A percentile compares a stretch with the other conserved stretches of the same genome.
Evolutionary conservation across 1,140 invertebrate genomes (phyloP).

Genomic region (Drosophila azteca): DNA sequence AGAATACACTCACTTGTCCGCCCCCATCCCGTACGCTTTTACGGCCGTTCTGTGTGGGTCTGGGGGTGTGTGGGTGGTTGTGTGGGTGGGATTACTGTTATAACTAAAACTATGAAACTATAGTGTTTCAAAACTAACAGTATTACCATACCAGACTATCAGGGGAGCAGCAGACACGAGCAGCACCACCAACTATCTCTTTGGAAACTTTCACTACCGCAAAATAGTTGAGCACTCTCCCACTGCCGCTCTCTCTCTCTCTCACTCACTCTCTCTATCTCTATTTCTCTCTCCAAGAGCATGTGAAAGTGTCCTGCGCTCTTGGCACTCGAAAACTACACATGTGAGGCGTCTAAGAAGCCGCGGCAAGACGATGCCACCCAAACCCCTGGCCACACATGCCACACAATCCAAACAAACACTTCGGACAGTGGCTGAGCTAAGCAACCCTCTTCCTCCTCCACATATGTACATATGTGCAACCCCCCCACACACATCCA

Average conservation of each 20-base stretch:
- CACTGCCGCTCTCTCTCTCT: constrained; percentile 14
- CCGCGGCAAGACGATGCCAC: constrained; percentile 43
- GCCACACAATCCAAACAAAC: constrained; percentile 12
- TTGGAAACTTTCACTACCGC: constrained; percentile 32
- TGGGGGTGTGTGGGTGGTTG: too few relatives aligned
- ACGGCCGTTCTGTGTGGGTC: neutral
- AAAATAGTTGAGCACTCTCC: constrained; percentile 57
- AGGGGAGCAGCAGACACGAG: constrained; percentile 57
- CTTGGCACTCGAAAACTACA: constrained; percentile 76
- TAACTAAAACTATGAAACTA: constrained; percentile 80
- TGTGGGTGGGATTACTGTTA: constrained; percentile 53
- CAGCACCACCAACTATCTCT: constrained; percentile 72
- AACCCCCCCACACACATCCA: too few relatives aligned
- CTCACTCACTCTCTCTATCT: neutral
- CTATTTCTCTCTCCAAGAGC: constrained; percentile 5
- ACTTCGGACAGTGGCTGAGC: neutral
- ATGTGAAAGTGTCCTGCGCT: constrained; percentile 75
- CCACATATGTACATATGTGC: too few relatives aligned
- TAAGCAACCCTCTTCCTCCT: constrained; percentile 1
- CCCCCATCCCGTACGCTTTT: neutral
- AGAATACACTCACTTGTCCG: constrained; percentile 16
- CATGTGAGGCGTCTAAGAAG: constrained; percentile 69
- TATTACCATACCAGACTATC: constrained; percentile 82
- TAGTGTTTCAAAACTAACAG: constrained; percentile 84
- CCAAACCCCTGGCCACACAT: constrained; percentile 25